Conservation (phyloP, 1,140 invertebrate species). For the Yoshiicerus persimilis region DNA sequence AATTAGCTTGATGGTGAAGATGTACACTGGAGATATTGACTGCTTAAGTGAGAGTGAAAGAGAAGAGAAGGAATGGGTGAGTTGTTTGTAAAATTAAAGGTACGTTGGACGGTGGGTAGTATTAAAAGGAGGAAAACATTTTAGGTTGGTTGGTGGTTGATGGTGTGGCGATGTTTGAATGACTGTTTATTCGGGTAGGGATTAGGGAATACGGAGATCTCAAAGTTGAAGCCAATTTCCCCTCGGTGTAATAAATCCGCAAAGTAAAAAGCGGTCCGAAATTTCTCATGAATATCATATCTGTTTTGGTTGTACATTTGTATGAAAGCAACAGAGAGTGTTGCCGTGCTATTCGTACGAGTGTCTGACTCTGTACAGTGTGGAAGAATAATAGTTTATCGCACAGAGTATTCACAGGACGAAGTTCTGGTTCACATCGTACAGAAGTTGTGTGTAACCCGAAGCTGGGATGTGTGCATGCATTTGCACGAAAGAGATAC, state of each 20-base stretch:
- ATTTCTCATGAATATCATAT: constrained; percentile 49
- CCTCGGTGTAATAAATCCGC: constrained; percentile 47
- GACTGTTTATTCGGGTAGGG: constrained; percentile 34
- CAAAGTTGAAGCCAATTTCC: constrained; percentile 44
- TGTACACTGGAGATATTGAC: not conserved
- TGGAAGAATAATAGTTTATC: not conserved
- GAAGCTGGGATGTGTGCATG: not conserved
- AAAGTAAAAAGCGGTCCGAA: constrained; percentile 44
- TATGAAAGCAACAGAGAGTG: constrained; percentile 25
- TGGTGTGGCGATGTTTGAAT: constrained; percentile 18
- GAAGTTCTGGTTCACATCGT: not conserved
- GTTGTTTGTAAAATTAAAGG: not conserved
- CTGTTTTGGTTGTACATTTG: constrained; percentile 25
- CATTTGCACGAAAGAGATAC: not conserved
- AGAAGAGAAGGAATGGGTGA: not conserved
- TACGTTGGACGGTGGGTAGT: not conserved
- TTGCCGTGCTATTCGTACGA: not conserved
- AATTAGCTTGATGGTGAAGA: not conserved
- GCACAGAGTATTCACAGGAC: not conserved
- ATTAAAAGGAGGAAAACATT: not conserved
- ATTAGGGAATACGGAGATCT: constrained; percentile 13
- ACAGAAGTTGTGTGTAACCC: not conserved
- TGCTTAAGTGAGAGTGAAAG: not conserved
- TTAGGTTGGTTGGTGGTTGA: constrained; percentile 25
- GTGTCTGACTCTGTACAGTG: not conserved